A percentile compares a stretch with the other conserved stretches of the same genome.
Evolutionary conservation across 2,113 vertebrate genomes (phyloP).

Genomic region (Sitta europaea): DNA sequence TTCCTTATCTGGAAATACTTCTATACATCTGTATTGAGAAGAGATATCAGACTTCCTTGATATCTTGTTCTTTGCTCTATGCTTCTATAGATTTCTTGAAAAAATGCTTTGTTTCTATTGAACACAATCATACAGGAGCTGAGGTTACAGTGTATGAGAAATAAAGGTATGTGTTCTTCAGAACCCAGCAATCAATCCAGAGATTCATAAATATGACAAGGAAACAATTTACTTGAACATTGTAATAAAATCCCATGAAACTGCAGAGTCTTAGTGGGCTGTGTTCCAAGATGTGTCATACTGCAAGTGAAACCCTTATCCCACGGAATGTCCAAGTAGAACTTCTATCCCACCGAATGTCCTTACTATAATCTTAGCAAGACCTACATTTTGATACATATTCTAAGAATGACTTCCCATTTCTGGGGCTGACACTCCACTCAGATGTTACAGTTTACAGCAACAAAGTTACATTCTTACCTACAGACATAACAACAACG

Average conservation of each 20-base stretch:
- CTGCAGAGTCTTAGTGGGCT: background rate
- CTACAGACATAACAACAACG: conserved; percentile 82
- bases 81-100: background rate
- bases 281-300: background rate
- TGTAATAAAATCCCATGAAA: background rate
- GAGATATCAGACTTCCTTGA: background rate
- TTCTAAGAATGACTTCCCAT: background rate
- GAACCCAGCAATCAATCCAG: background rate
- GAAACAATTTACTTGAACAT: background rate
- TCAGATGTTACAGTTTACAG: background rate
- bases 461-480: conserved; percentile 54
- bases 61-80: background rate
- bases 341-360: background rate
- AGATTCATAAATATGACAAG: background rate
- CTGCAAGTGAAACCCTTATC: background rate
- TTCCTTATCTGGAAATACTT: conserved; percentile 11
- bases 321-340: background rate
- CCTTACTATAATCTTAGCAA: background rate
- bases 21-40: background rate
- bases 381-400: background rate
- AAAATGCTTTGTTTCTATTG: background rate
- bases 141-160: background rate
- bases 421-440: background rate
- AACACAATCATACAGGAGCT: background rate
- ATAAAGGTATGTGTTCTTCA: background rate